Conservation (phyloP, 2,113 vertebrate genomes). For the Tragelaphus imberbis region DNA sequence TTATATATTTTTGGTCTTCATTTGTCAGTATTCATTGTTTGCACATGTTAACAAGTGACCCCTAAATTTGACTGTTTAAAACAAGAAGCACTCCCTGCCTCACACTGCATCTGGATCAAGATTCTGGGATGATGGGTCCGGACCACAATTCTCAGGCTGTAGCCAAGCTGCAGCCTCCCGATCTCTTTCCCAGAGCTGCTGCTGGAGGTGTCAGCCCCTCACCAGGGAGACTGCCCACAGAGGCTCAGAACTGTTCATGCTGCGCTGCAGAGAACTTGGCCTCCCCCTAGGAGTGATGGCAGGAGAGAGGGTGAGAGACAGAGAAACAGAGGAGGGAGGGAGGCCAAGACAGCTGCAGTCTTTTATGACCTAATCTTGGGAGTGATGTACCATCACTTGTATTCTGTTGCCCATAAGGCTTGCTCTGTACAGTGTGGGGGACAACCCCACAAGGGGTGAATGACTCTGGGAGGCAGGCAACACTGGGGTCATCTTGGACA, state of each 20-base stretch:
- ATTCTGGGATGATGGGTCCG: background rate
- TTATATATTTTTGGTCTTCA: background rate
- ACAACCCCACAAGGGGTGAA: background rate
- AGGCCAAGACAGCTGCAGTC: background rate
- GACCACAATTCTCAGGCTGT: background rate
- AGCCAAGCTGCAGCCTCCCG: background rate
- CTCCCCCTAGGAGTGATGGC: background rate
- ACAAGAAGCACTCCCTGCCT: background rate
- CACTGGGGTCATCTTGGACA: background rate
- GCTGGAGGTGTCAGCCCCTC: background rate
- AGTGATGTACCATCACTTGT: background rate
- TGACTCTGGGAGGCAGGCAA: background rate
- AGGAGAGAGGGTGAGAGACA: background rate
- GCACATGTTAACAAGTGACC: background rate
- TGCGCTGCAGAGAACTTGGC: background rate
- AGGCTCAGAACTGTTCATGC: background rate
- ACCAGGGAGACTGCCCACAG: background rate
- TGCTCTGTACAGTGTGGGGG: background rate
- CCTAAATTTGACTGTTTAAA: background rate
- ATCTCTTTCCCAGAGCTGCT: background rate
- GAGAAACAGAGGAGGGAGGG: background rate
- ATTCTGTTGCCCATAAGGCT: background rate
- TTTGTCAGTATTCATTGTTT: background rate
- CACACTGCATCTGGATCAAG: background rate
- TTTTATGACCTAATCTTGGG: background rate